Percentiles rank a stretch among this genome's conserved stretches.
Evolutionary conservation across 1,140 invertebrate species (phyloP).

Genomic region (Myzus persicae): DNA sequence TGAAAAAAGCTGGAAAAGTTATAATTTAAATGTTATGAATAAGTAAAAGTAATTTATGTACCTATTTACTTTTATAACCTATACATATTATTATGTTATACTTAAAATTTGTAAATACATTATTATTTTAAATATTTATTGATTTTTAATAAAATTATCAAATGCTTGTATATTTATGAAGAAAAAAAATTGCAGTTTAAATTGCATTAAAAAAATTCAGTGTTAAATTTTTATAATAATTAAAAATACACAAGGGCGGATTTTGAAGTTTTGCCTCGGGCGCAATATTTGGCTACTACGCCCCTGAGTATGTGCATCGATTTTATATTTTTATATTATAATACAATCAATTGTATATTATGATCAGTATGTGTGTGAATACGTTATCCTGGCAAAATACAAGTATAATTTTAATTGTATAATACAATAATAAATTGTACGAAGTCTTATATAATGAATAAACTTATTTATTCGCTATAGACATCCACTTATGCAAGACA

Average conservation of each 20-base stretch:
- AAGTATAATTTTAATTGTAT: not conserved
- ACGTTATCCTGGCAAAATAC: not conserved
- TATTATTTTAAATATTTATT: no score
- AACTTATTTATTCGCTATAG: not conserved
- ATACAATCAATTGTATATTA: not conserved
- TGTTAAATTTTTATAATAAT: no score
- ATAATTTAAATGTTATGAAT: not conserved
- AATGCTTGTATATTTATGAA: no score
- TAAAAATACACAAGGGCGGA: no score
- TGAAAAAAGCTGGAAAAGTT: conserved; percentile 5
- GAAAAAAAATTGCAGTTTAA: no score
- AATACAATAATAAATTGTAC: not conserved
- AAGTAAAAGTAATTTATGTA: no score
- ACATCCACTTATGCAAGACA: not conserved
- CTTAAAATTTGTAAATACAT: no score
- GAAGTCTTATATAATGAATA: not conserved
- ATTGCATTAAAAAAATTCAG: no score
- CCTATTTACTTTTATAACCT: not conserved
- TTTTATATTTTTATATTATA: not conserved
- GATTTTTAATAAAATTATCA: no score
- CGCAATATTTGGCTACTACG: no score
- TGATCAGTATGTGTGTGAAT: not conserved
- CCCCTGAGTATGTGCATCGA: not conserved
- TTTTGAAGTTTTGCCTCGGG: no score
- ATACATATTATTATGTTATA: not conserved